Conservation (phyloP, 2,888 invertebrate species). For the Rhodophaea formosa region DNA sequence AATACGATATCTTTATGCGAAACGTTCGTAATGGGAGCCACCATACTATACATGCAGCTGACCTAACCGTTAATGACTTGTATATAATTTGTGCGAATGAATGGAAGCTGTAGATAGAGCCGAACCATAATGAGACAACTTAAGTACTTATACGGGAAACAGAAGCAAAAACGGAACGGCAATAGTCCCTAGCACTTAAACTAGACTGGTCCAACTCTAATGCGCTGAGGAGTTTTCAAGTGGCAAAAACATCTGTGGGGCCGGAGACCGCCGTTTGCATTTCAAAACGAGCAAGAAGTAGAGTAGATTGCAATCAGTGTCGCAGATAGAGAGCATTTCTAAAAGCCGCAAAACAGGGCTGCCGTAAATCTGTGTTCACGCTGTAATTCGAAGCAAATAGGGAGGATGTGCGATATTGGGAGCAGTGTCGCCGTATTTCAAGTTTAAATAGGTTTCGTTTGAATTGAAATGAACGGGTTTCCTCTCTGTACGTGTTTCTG, state of each 20-base stretch:
- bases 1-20: constrained; percentile 11
- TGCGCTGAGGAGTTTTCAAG: constrained; percentile 21
- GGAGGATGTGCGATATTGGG: neutral
- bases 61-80: neutral
- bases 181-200: constrained; percentile 1
- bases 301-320: constrained; percentile 42
- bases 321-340: constrained; percentile 38
- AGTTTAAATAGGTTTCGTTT: constrained; percentile 12
- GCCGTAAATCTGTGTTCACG: constrained; percentile 9
- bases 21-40: neutral
- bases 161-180: neutral
- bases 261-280: constrained; percentile 26
- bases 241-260: constrained; percentile 22
- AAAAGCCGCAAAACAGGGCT: constrained; percentile 21
- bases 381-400: constrained; percentile 24
- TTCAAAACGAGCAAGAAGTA: constrained; percentile 29
- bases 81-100: too few relatives aligned
- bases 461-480: neutral
- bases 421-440: neutral
- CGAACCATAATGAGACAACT: neutral
- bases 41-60: neutral
- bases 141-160: neutral
- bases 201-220: neutral
- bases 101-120: neutral
- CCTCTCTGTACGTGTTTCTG: neutral